Evolutionary conservation across 2,113 vertebrate species (phyloP), one percentile per base, ranked within the genome.

Genomic region (Trematomus loennbergii): DNA sequence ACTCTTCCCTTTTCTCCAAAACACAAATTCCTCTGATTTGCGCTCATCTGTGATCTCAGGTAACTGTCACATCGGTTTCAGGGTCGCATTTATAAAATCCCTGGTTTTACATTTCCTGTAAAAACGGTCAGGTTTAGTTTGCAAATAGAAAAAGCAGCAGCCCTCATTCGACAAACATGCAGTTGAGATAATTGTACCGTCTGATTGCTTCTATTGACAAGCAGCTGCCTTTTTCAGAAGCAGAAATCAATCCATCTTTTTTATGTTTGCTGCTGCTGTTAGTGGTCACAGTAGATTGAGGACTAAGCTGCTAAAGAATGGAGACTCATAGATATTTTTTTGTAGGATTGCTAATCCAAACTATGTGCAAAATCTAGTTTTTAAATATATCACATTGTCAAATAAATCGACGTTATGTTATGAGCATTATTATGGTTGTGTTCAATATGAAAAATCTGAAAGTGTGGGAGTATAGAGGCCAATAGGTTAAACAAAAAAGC

Each of bases 1-100:
- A 92, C 84, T 92, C 91, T 87, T 86, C 63, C 50, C 49, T 15
- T 69, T 45, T 59, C 78, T 78, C 79, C 59, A 83, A 87, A 69
- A 65, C 71, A 54, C 75, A 88, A 75, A 84, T 84, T 85, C 78
- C 75, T 74, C 87, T 70, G 79, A 85, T 89, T 76, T 80, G 63
- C 65, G 8, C 72, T 84, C 84, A 83, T 80, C 77, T 81, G 67
- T 76, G 72, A 87, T 89, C 85, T 86, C 62, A 12, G 55, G 54
- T 13, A 77, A 75, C 62, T 50, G 62, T 86, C 80, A 53, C 54
- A 57, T 77, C 45, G 13, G 72, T 66, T 78, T 79, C 57, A 54
- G 66, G 16, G 46, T 22, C 36, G 20, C 58, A 13, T 73, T 85
- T 62, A 61, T 61, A n/a, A 78, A 68, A 65, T 59, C 63, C 84